Base-by-base conservation (phyloP, 2,888 invertebrate genomes). In the Drosophila kambysellisi region DNA sequence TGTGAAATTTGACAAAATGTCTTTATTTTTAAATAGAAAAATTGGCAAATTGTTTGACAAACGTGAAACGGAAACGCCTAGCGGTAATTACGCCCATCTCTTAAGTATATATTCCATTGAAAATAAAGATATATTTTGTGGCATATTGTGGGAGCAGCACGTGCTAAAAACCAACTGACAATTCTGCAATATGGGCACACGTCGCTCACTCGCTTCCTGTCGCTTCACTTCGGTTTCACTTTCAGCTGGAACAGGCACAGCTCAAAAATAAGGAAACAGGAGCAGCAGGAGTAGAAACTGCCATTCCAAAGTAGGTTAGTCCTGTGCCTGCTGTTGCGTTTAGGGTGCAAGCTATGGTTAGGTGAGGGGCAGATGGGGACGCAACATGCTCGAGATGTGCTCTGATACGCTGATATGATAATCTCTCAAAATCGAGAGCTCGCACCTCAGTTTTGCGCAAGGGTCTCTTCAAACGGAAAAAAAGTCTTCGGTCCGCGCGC, bases 401-500 rank as follows among this genome's bases (percentile, higher is more conserved):
- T 67, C 72, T 65, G 82, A 59, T 70, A 30, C 39, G 57, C 77
- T 56, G 67, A 89, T 88, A 84, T 84, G 90, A 80, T 88, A 83
- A 91, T 88, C 88, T 88, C 68, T 88, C 68, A 43, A 88, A 79
- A 90, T 91, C 89, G 91, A 88, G 88, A 91, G 86, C 90, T 90
- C 91, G 90, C 91, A 90, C 91, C 91, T 91, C 88, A 82, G 84
- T 72, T 71, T 89, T 84, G 79, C 67, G 69, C 78, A 74, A 37
- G 48, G 67, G 69, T 20, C 46, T 48, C 32, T 57, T 53, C 32
- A 9, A 20, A 20, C 8, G 2, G 3, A 17, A 46, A 12, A 29
- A 17, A 50, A 17, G 86, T 70, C 86, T 86, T 70, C 67, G 64
- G 82, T 66, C 63, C 33, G 57, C 56, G 33, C 59, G 25, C 39